phyloP scores from a whole-genome alignment of 1,140 invertebrate species.

The Drosophila baimaii region DNA sequence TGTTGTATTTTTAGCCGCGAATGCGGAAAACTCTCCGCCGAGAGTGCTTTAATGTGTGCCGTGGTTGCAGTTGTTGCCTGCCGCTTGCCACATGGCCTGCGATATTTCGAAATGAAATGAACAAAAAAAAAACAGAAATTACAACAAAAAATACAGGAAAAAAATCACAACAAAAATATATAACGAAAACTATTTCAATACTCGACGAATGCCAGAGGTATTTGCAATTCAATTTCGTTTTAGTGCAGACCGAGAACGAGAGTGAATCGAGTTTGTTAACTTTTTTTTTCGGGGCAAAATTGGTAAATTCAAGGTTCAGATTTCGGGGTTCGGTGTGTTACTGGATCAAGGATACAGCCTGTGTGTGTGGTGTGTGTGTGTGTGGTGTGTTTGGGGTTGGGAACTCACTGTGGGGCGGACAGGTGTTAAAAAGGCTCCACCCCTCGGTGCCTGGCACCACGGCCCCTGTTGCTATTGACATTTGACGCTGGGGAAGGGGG shows the following conservation, averaged over 20 bases:
- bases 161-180: not conserved
- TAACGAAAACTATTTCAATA: conserved; percentile 48
- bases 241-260: conserved; percentile 25
- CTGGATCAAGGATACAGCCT: conserved; percentile 37
- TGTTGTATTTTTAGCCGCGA: conserved; percentile 38
- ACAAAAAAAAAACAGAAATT: not conserved
- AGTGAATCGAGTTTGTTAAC: conserved; percentile 41
- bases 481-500: not conserved
- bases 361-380: not conserved
- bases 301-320: conserved; percentile 40
- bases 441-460: conserved; percentile 25
- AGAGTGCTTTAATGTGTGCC: conserved; percentile 9
- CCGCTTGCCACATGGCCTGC: conserved; percentile 38
- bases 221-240: conserved; percentile 42
- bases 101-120: conserved; percentile 22
- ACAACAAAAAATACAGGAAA: conserved; percentile 3
- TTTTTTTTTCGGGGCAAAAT: conserved; percentile 25
- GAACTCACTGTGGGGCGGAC: conserved; percentile 20
- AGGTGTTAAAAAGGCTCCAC: conserved; percentile 30
- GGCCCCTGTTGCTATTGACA: conserved; percentile 38
- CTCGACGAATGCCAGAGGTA: conserved; percentile 11
- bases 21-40: conserved; percentile 41
- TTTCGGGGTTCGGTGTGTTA: conserved; percentile 36
- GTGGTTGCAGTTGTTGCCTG: conserved; percentile 30
- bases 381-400: not conserved